A percentile compares a stretch with the other conserved stretches of the same genome.
Evolutionary conservation across 1,140 invertebrate species (phyloP).

Genomic region (Drosophila auraria): DNA sequence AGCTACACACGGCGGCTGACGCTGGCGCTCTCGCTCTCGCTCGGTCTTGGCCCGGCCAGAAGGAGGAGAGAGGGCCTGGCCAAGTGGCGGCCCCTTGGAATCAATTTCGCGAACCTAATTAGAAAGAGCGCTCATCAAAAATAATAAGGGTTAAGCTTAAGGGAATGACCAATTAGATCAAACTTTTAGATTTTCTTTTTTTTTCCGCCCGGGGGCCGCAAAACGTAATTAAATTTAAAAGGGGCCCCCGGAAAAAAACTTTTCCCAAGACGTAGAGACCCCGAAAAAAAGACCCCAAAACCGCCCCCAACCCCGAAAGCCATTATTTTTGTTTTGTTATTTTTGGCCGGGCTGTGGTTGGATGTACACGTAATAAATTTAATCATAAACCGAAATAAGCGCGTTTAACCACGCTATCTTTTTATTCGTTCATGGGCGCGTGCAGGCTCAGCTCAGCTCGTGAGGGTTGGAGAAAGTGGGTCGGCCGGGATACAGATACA

Average conservation of each 20-base stretch:
- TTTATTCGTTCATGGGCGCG: conserved; percentile 60
- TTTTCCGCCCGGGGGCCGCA: conserved; percentile 24
- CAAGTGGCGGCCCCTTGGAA: conserved; percentile 25
- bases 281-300: not conserved
- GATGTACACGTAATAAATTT: conserved; percentile 80
- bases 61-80: not conserved
- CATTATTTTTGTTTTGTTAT: conserved; percentile 42
- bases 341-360: conserved; percentile 60
- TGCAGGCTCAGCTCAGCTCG: conserved; percentile 15
- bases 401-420: conserved; percentile 83
- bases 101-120: conserved; percentile 73
- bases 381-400: conserved; percentile 83
- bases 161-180: conserved; percentile 78
- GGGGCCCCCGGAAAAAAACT: conserved; percentile 22
- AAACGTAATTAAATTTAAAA: conserved; percentile 72
- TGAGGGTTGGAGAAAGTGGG: conserved; percentile 18
- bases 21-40: conserved; percentile 23
- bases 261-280: conserved; percentile 16
- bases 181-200: conserved; percentile 53
- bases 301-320: conserved; percentile 1
- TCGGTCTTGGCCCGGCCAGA: conserved; percentile 3
- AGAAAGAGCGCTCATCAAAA: conserved; percentile 55
- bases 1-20: conserved; percentile 42
- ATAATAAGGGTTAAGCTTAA: conserved; percentile 76
- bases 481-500: conserved; percentile 44